Percentiles rank a stretch among this genome's conserved stretches.
Evolutionary conservation across 2,113 vertebrate genomes (phyloP).

Genomic region (Mirza zaza): DNA sequence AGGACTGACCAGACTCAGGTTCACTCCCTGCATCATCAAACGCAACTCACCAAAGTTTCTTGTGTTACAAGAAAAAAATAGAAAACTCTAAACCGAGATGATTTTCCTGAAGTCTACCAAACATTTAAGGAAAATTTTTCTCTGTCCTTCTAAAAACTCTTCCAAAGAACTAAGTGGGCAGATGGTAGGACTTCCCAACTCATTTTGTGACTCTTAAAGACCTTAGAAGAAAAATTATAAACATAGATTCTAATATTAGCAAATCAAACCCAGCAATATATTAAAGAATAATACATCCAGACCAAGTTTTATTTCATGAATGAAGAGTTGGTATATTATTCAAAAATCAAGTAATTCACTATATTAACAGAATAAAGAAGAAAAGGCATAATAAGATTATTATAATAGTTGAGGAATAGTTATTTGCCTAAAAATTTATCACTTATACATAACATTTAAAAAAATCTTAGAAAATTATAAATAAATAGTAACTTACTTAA

Average conservation of each 20-base stretch:
- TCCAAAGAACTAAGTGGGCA: background rate
- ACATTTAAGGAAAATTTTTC: background rate
- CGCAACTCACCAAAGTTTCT: background rate
- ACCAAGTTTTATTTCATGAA: background rate
- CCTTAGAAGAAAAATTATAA: background rate
- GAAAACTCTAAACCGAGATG: background rate
- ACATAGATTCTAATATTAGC: too few species aligned
- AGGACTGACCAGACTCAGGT: too few species aligned
- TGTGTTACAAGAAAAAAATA: background rate
- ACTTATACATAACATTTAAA: background rate
- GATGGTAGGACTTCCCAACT: background rate
- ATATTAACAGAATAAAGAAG: background rate
- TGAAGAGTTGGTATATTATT: background rate
- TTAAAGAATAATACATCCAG: background rate
- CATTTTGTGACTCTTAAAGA: background rate
- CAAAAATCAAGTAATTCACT: background rate
- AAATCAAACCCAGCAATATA: too few species aligned
- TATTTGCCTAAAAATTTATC: background rate
- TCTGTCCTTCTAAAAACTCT: background rate
- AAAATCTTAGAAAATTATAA: conserved; percentile 34
- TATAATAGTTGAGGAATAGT: background rate
- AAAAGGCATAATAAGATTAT: background rate
- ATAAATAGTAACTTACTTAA: background rate
- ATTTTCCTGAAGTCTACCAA: background rate
- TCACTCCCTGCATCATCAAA: background rate